These are phyloP conservation scores for Aegotheles bennettii DNA, from an alignment of 2,113 vertebrate species.

Conservation along the genomic window DNA sequence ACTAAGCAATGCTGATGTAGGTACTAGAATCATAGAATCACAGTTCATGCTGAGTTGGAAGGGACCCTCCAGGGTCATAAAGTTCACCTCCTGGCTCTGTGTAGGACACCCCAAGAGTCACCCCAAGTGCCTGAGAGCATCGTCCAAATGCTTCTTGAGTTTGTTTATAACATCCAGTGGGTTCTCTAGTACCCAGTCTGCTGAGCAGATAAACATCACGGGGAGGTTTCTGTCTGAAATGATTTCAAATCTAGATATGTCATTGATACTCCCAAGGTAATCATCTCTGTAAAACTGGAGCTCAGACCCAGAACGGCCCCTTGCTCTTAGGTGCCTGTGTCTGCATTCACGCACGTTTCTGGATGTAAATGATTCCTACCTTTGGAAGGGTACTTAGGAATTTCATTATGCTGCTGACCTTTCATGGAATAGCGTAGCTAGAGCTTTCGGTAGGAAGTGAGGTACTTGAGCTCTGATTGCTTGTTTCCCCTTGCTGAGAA, in stretches of 20 bases:
- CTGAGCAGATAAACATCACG: neutral
- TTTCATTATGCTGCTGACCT: neutral
- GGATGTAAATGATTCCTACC: neutral
- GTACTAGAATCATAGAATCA: too few species aligned
- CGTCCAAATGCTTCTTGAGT: too few species aligned
- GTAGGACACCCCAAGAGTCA: too few species aligned
- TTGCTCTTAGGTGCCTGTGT: neutral
- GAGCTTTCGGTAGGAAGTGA: neutral
- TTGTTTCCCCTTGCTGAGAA: neutral
- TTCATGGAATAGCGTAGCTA: rapidly evolving
- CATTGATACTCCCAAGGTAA: neutral
- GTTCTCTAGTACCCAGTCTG: neutral
- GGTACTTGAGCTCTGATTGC: neutral
- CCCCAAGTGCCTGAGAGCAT: too few species aligned
- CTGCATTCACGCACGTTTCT: neutral
- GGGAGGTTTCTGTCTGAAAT: neutral
- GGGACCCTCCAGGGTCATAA: too few species aligned
- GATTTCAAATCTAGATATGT: neutral
- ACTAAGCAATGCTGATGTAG: neutral
- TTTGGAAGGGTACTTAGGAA: neutral
- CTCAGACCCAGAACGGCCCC: neutral
- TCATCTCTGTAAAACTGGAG: neutral
- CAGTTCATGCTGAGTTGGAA: too few species aligned
- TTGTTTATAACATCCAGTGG: neutral
- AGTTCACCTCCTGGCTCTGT: too few species aligned